phyloP scores from a whole-genome alignment of 1,140 invertebrate genomes.

The Limonius californicus region DNA sequence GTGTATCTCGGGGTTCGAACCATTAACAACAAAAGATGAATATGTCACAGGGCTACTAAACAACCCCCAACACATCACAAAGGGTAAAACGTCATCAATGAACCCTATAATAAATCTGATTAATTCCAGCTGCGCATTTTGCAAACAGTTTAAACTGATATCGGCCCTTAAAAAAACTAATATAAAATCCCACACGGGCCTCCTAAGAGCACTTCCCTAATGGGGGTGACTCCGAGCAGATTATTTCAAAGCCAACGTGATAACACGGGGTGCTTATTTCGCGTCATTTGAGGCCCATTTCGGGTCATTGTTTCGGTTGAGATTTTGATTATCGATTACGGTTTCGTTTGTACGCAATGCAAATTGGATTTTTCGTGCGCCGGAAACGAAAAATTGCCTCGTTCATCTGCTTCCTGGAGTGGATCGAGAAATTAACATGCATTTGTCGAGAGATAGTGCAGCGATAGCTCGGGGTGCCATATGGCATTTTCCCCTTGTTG shows the following conservation, averaged over 20 bases:
- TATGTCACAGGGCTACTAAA: constrained; percentile 30
- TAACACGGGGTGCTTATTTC: constrained; percentile 23
- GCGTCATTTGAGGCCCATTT: constrained; percentile 25
- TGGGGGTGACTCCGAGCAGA: not conserved
- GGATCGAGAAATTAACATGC: not conserved
- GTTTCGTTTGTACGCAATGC: not conserved
- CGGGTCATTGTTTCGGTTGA: not conserved
- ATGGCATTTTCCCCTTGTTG: not conserved
- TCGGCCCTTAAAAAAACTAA: constrained; percentile 32
- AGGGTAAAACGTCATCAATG: constrained; percentile 2
- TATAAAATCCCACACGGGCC: not conserved
- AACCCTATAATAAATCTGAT: constrained; percentile 35
- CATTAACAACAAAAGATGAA: constrained; percentile 34
- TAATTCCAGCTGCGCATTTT: constrained; percentile 38
- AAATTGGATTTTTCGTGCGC: not conserved
- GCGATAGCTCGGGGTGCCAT: not conserved
- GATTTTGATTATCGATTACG: not conserved
- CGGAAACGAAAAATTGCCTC: constrained; percentile 17
- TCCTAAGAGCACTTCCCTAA: too few species aligned
- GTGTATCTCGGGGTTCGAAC: constrained; percentile 24
- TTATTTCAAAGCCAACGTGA: constrained; percentile 1
- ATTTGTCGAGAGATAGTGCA: constrained; percentile 1
- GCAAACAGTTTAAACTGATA: constrained; percentile 35
- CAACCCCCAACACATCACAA: constrained; percentile 19
- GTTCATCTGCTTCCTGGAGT: constrained; percentile 19